Evolutionary conservation across 2,113 vertebrate genomes (phyloP).

Genomic region (Dermatemys mawii): DNA sequence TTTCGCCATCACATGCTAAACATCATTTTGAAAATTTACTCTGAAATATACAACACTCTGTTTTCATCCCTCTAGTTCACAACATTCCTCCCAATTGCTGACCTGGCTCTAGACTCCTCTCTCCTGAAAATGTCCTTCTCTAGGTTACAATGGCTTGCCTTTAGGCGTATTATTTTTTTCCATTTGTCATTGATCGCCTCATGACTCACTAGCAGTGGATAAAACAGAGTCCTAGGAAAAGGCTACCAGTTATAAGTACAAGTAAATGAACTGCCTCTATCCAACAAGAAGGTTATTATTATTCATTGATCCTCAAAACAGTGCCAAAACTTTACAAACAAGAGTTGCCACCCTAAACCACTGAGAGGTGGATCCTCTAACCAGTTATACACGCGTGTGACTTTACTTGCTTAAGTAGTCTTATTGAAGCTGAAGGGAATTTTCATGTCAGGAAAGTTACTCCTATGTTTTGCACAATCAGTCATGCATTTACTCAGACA

Average conservation of each 20-base stretch:
- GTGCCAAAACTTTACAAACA: not conserved
- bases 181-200: not conserved
- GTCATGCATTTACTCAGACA: not conserved
- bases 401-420: not conserved
- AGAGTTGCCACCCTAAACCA: not conserved
- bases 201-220: not conserved
- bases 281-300: not conserved
- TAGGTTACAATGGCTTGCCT: not conserved
- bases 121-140: not conserved
- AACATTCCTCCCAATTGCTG: not conserved
- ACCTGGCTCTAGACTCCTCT: not conserved
- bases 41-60: not conserved
- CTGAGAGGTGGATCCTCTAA: not conserved
- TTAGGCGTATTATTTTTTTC: not conserved
- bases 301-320: not conserved
- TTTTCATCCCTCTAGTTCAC: not conserved
- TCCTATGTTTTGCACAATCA: not conserved
- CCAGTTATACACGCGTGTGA: not conserved
- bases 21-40: not conserved
- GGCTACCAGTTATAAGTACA: not conserved
- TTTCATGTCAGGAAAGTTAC: not conserved
- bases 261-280: not conserved
- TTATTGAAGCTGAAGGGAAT: not conserved
- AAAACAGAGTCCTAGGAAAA: not conserved
- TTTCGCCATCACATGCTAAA: not conserved